Conservation (phyloP, 2,888 invertebrate species). For the Meiosimyza platycephala region DNA sequence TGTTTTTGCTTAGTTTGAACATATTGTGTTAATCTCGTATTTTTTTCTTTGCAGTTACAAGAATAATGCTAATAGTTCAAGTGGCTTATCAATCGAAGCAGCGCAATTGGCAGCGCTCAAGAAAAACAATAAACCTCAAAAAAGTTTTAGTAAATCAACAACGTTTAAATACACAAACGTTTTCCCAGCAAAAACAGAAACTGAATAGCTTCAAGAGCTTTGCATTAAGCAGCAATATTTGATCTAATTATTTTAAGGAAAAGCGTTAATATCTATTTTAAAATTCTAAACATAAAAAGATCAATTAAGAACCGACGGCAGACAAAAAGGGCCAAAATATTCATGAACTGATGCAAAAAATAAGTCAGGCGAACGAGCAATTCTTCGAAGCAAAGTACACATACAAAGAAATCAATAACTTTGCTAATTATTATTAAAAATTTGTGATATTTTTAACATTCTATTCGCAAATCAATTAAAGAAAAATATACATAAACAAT, state of each 20-base stretch:
- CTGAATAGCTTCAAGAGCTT: neutral
- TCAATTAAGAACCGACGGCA: neutral
- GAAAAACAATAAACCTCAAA: constrained; percentile 7
- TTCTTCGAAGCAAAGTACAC: no score
- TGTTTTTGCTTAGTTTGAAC: no score
- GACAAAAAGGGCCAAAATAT: constrained; percentile 13
- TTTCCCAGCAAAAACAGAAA: neutral
- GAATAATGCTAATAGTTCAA: constrained; percentile 32
- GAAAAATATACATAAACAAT: constrained; percentile 8
- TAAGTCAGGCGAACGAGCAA: neutral
- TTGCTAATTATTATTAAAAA: neutral
- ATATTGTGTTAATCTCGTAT: no score
- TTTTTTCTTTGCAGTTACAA: constrained; percentile 8
- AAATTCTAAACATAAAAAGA: constrained; percentile 21
- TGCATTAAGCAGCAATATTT: constrained; percentile 8
- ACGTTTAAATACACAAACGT: neutral
- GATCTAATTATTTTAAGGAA: constrained; percentile 11
- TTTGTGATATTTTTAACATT: constrained; percentile 31
- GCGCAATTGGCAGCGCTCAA: constrained; percentile 28
- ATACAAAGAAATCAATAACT: no score
- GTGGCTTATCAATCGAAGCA: constrained; percentile 20
- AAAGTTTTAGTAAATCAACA: constrained; percentile 13
- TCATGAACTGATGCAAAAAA: constrained; percentile 3
- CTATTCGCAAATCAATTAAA: constrained; percentile 22
- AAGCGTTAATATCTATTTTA: constrained; percentile 2